Evolutionary conservation across 2,113 vertebrate genomes (phyloP), one percentile per base, ranked within the genome.

Genomic region (Octodon degus): DNA sequence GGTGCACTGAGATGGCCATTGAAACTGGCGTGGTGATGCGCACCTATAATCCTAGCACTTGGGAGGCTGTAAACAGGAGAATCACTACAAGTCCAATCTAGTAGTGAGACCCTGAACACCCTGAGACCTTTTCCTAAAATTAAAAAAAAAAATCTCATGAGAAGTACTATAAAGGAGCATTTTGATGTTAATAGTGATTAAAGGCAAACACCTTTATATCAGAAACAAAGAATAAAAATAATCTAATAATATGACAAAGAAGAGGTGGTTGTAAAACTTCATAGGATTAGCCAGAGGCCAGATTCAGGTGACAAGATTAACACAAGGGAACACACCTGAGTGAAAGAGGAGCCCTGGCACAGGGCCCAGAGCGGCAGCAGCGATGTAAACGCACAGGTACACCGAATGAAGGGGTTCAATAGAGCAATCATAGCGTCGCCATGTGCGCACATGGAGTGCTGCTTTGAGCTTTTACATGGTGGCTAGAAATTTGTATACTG

Each of bases 241-340:
- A 70, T 50, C 62, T 63, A 93, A 80, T 7, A 47, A 68, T 25
- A 93, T 17, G 81, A 93, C 47, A 91, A 58, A 63, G 37, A 79
- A 47, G 14, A 90, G 6, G 32, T 24, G 40, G 8, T 34, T 50
- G 24, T 14, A 17, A 60, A 43, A 32, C 10, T 20, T 79, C 34
- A 30, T 0, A 25, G 43, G 30, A 62, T 47, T 10, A 83, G 50
- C n/a, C 9, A 17, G 70, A 0, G 3, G 43, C 50, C 27, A 80
- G n/a, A 80, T 27, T n/a, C 27, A 20, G 34, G 17, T 63, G 17
- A 5, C 0, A 20, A n/a, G 68, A 70, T n/a, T n/a, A 20, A 37
- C 34, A 70, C 34, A n/a, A 17, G 67, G 19, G 27, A 63, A 27
- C n/a, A 7, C 3, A 25, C 22, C 2, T 6, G 17, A 60, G 60